A percentile compares a stretch with the other conserved stretches of the same genome.
phyloP scores from a whole-genome alignment of 2,797 vertebrate genomes.

The Chelon auratus region DNA sequence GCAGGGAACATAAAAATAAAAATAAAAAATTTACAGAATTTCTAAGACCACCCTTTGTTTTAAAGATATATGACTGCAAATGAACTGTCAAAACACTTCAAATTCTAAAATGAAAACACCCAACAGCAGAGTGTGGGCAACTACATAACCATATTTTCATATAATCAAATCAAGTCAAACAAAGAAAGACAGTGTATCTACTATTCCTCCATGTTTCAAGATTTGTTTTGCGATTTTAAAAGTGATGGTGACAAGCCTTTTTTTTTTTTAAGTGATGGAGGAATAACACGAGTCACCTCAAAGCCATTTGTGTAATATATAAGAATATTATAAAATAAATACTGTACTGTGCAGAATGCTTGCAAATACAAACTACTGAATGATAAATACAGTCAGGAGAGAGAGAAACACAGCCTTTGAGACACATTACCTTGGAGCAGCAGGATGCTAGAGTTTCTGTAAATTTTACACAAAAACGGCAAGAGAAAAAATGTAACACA shows the following conservation, averaged over 20 bases:
- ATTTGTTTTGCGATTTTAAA: constrained; percentile 28
- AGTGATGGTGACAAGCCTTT: constrained; percentile 20
- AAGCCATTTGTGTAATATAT: constrained; percentile 42
- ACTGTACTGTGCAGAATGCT: constrained; percentile 63
- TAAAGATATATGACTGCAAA: constrained; percentile 33
- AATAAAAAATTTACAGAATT: constrained; percentile 23
- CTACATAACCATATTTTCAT: constrained; percentile 12
- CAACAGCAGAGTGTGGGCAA: constrained; percentile 6
- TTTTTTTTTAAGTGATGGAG: constrained; percentile 20
- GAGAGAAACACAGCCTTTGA: constrained; percentile 97
- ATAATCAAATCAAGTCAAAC: constrained; percentile 16
- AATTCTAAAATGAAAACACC: constrained; percentile 25
- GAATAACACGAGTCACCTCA: constrained; percentile 41
- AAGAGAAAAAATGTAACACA: constrained; percentile 99
- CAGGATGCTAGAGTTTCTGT: constrained; percentile 99
- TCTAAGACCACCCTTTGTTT: constrained; percentile 28
- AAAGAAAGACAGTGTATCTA: constrained; percentile 13
- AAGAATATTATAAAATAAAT: constrained; percentile 52
- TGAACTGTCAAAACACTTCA: constrained; percentile 20
- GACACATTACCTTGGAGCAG: constrained; percentile 99
- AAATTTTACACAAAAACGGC: constrained; percentile 99
- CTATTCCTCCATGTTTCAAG: constrained; percentile 12
- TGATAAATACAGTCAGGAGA: constrained; percentile 84
- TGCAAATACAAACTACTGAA: constrained; percentile 76
- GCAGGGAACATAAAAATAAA: constrained; percentile 43